Conservation (phyloP, 2,797 vertebrate genomes). For the Lagocephalus sceleratus region DNA sequence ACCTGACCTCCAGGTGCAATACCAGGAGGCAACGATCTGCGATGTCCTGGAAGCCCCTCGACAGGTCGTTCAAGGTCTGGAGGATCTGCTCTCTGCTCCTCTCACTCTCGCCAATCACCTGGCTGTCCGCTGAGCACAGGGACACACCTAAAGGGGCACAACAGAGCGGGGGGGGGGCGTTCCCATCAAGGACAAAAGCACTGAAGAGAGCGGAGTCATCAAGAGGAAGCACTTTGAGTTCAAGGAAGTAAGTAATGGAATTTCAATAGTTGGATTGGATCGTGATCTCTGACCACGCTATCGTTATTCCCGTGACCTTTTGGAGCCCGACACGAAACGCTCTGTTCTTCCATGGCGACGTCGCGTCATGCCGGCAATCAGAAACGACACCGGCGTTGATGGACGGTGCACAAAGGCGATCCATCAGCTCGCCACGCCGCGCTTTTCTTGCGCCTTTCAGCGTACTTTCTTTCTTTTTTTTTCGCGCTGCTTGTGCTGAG, state of each 20-base stretch:
- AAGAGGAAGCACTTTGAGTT: not conserved
- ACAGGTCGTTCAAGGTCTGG: constrained; percentile 88
- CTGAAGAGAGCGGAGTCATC: not conserved
- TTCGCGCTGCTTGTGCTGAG: constrained; percentile 61
- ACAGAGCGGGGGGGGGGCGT: not conserved
- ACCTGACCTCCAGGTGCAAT: constrained; percentile 97
- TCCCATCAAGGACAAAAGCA: not conserved
- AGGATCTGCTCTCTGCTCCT: constrained; percentile 91
- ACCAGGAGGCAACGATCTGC: constrained; percentile 93
- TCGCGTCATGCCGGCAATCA: constrained; percentile 1
- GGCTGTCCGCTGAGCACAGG: constrained; percentile 80
- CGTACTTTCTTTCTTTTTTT: constrained; percentile 55
- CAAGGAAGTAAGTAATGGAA: not conserved
- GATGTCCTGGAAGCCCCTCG: constrained; percentile 91
- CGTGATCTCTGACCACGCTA: constrained; percentile 1
- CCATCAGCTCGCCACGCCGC: constrained; percentile 35
- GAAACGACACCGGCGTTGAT: constrained; percentile 18
- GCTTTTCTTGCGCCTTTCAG: constrained; percentile 49
- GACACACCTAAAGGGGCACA: constrained; percentile 64
- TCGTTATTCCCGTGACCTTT: not conserved
- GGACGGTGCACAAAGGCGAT: constrained; percentile 4
- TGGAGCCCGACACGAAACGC: not conserved
- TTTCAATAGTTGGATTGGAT: not conserved
- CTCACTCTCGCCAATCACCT: constrained; percentile 77
- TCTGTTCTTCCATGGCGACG: not conserved